Evolutionary conservation across 2,113 vertebrate species (phyloP), one percentile per base, ranked within the genome.

Genomic region (Eptesicus fuscus): DNA sequence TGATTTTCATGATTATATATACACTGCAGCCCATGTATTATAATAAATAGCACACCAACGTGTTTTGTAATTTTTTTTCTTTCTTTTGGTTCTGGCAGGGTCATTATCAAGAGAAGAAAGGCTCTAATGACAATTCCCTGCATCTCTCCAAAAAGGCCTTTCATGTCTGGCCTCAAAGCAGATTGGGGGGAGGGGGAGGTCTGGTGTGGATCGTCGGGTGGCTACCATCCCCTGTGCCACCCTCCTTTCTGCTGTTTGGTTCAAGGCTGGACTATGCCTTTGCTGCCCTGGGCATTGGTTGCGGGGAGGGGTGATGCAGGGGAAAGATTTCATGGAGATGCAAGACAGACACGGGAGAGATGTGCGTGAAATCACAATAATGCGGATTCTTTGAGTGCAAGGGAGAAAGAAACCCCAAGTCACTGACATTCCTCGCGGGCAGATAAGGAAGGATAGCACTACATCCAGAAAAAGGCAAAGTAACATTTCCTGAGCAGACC

Each of bases 301-400:
- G 61, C 92, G 0, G 2, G 87, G 71, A 13, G 2, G 87, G 71
- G 10, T 6, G 53, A 4, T 7, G 4, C 53, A 12, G 40, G 93
- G 51, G 44, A 83, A 97, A 97, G 96, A 96, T 97, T 97, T 97
- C 78, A 74, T 49, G 61, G 90, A 96, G 96, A 97, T 97, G 84
- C 92, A 97, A 95, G 73, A 7, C 25, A 88, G 83, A 96, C 44
- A 30, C 95, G 85, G 84, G 96, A 95, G 89, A 98, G 95, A 96
- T 92, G 91, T 32, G 85, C 96, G 93, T 92, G 93, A 92, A 97
- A 95, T 98, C 93, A 95, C 90, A 91, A 88, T 92, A 96, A 96
- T 89, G 92, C 42, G 94, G 87, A 77, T 97, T 93, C 87, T 90
- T 92, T 94, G 96, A 96, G 94, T 86, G 83, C 65, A 71, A 94